Percentiles rank a stretch among this genome's conserved stretches.
Evolutionary conservation across 1,140 invertebrate genomes (phyloP).

Genomic region (Habropoda laboriosa): DNA sequence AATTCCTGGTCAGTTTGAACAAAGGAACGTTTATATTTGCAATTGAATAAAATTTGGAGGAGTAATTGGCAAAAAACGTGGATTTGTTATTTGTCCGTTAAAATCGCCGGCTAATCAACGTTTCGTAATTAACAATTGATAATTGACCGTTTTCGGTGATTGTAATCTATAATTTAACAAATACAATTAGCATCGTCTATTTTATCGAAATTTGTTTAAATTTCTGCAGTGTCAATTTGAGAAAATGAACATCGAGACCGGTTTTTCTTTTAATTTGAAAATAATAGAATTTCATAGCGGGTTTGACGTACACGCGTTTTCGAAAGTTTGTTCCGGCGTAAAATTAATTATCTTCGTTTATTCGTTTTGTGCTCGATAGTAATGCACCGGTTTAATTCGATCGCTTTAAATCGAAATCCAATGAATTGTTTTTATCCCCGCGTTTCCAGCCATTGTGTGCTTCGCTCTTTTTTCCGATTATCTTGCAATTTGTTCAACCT

Average conservation of each 20-base stretch:
- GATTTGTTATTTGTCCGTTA: background rate
- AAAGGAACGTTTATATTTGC: background rate
- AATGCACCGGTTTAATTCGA: conserved; percentile 22
- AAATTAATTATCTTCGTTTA: conserved; percentile 37
- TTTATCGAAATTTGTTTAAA: background rate
- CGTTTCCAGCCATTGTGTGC: background rate
- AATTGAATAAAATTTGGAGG: background rate
- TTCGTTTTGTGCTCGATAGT: conserved; percentile 5
- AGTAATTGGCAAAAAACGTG: too few species aligned
- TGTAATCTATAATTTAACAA: background rate
- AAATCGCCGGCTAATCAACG: background rate
- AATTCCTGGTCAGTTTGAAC: too few species aligned
- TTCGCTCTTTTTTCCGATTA: background rate
- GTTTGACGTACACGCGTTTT: background rate
- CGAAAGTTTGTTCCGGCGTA: conserved; percentile 7
- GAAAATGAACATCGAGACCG: background rate
- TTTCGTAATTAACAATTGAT: background rate
- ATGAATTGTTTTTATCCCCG: conserved; percentile 21
- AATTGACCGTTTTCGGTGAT: background rate
- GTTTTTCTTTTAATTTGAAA: background rate
- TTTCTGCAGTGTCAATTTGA: background rate
- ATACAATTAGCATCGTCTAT: background rate
- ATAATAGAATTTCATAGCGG: background rate
- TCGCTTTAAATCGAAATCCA: conserved; percentile 27
- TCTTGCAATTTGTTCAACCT: background rate